Percentiles rank a stretch among this genome's conserved stretches.
These are phyloP conservation scores for Caranx melampygus DNA, from an alignment of 2,113 vertebrate species.

Conservation along the genomic window DNA sequence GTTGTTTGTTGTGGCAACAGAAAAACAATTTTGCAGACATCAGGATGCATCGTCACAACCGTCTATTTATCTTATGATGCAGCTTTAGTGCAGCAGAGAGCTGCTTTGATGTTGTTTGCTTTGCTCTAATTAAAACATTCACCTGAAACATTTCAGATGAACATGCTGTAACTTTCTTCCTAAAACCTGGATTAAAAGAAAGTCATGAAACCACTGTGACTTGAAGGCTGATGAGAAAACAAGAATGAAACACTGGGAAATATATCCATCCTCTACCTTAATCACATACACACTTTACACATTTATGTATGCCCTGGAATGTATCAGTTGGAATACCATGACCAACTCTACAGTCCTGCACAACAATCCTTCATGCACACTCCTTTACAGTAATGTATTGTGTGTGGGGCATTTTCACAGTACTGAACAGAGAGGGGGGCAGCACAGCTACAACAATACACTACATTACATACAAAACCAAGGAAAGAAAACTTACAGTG, in stretches of 20 bases:
- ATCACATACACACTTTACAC: not conserved
- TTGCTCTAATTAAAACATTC: conserved; percentile 26
- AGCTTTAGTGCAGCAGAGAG: conserved; percentile 24
- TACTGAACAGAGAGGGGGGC: not conserved
- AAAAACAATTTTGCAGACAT: not conserved
- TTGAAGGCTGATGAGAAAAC: conserved; percentile 1
- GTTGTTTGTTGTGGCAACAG: not conserved
- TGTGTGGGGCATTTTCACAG: not conserved
- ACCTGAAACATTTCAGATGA: conserved; percentile 13
- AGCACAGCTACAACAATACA: not conserved
- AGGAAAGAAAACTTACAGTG: not conserved
- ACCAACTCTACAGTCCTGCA: not conserved
- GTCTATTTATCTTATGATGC: conserved; percentile 13
- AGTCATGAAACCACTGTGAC: not conserved
- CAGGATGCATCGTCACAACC: not conserved
- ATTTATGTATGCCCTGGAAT: not conserved
- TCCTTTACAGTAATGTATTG: not conserved
- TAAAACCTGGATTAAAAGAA: not conserved
- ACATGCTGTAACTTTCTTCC: conserved; percentile 11
- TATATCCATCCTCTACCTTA: not conserved
- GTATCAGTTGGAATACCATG: not conserved
- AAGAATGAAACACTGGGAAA: not conserved
- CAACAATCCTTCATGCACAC: not conserved
- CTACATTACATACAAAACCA: not conserved
- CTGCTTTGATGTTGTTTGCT: conserved; percentile 31